Base-by-base conservation (phyloP, 2,113 vertebrate species). In the Zosterops japonicus region DNA sequence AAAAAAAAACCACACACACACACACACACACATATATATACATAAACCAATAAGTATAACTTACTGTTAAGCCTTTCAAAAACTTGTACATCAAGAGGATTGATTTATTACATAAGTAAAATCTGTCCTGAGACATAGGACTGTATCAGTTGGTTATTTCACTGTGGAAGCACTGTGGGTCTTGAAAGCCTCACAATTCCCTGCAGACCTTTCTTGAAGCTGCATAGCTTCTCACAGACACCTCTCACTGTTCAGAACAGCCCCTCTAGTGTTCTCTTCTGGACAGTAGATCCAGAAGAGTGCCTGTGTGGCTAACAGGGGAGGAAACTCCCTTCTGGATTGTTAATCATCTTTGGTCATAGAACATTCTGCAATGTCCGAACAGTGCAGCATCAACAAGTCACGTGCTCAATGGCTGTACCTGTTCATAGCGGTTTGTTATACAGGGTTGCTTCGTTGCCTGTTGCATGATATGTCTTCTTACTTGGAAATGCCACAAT, bases 401-500 rank as follows among this genome's bases (percentile, higher is more conserved):
- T 56, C 19, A 65, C 15, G 5, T 80, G 1, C 33, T 20, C 5
- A 65, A 0, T 67, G 15, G 46, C 61, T 19, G 28, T 56, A 25
- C 12, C 12, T 55, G 23, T 83, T 96, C 21, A 64, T 53, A 41
- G 33, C 29, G 70, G 67, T 77, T 89, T 57, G 24, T 69, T 89
- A 8, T 80, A 23, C 15, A 18, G 31, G 23, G 76, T 52, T 70
- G n/a, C 36, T 44, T 75, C 72, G 36, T 47, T 56, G 82, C 39
- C 79, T 90, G 9, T 94, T 31, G 64, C 56, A 8, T 50, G 60
- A 23, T 52, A 22, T 93, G 20, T 95, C 64, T 69, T 60, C 49
- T 84, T 97, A 65, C 39, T 80, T 94, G 46, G 35, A 88, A 89
- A 35, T 93, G 67, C 64, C 94, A 74, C 92, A 97, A 94, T 95